These are phyloP conservation scores for Bucorvus abyssinicus DNA, from an alignment of 2,797 vertebrate species.

Conservation along the genomic window DNA sequence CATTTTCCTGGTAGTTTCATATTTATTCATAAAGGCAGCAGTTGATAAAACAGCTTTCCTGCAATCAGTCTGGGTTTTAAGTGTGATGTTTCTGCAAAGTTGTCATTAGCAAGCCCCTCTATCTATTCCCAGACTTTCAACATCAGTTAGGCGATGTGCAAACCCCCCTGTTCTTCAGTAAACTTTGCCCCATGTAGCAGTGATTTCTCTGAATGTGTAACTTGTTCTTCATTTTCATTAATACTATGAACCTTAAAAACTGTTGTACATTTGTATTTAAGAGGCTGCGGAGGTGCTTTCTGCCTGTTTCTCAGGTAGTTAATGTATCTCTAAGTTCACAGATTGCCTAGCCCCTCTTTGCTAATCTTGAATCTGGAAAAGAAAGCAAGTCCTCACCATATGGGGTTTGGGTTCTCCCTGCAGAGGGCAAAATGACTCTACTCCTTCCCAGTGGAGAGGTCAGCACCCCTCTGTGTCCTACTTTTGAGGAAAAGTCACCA, in stretches of 20 bases:
- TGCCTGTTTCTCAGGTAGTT: neutral
- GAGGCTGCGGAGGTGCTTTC: neutral
- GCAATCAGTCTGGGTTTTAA: slow-evolving; percentile 28
- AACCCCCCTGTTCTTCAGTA: slow-evolving; percentile 4
- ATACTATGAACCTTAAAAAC: neutral
- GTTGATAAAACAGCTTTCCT: slow-evolving; percentile 60
- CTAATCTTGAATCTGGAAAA: neutral
- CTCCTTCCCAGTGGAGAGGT: slow-evolving; percentile 5
- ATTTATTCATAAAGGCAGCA: slow-evolving; percentile 10
- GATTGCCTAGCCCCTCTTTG: neutral
- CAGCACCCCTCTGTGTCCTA: neutral
- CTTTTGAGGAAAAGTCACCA: neutral
- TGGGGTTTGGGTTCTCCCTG: slow-evolving; percentile 1
- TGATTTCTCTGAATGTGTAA: neutral
- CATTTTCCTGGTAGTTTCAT: slow-evolving; percentile 50
- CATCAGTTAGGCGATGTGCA: slow-evolving; percentile 38
- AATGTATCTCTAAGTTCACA: neutral
- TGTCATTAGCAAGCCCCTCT: slow-evolving; percentile 59
- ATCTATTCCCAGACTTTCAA: slow-evolving; percentile 56
- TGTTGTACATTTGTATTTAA: neutral
- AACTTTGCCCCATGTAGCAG: neutral
- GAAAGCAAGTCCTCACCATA: neutral
- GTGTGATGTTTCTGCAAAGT: slow-evolving; percentile 44
- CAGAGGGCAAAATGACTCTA: neutral
- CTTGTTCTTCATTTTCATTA: neutral